Percentiles rank a stretch among this genome's conserved stretches.
Evolutionary conservation across 1,140 invertebrate genomes (phyloP).

Genomic region (Drosophila littoralis): DNA sequence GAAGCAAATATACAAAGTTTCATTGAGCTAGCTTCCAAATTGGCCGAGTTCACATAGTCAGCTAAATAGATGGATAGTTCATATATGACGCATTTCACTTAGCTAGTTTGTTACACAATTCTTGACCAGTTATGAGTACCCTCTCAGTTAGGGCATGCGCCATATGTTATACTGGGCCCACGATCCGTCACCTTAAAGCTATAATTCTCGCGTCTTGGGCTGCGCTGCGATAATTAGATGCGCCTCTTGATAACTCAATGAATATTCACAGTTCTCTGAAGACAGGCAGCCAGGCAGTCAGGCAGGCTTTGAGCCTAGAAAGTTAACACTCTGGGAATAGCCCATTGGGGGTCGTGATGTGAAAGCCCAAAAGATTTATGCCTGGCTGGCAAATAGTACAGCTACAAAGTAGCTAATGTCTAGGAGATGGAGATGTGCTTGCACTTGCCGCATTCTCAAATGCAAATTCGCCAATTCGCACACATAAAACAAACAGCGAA

Average conservation of each 20-base stretch:
- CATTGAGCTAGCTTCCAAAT: background rate
- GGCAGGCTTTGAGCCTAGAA: conserved; percentile 35
- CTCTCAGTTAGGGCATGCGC: background rate
- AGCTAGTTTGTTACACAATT: background rate
- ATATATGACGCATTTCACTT: background rate
- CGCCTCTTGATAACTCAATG: conserved; percentile 72
- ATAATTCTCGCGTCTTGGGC: conserved; percentile 54
- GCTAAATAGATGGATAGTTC: background rate
- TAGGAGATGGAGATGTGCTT: background rate
- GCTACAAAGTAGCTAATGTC: conserved; percentile 9
- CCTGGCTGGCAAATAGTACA: background rate
- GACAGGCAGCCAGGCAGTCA: too few relatives aligned
- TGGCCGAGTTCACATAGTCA: background rate
- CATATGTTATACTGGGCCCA: conserved; percentile 36
- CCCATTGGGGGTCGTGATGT: conserved; percentile 60
- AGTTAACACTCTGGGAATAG: conserved; percentile 55
- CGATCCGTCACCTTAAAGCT: conserved; percentile 62
- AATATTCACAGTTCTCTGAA: conserved; percentile 61
- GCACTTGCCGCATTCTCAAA: conserved; percentile 4
- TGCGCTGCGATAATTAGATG: conserved; percentile 61
- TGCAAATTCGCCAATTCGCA: conserved; percentile 50
- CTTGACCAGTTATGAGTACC: background rate
- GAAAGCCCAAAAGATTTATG: conserved; percentile 57
- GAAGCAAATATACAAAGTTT: background rate
- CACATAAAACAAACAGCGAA: conserved; percentile 34